Percentiles rank a stretch among this genome's conserved stretches.
These are phyloP conservation scores for Lordiphosa mommai DNA, from an alignment of 1,140 invertebrate genomes.

Conservation along the genomic window DNA sequence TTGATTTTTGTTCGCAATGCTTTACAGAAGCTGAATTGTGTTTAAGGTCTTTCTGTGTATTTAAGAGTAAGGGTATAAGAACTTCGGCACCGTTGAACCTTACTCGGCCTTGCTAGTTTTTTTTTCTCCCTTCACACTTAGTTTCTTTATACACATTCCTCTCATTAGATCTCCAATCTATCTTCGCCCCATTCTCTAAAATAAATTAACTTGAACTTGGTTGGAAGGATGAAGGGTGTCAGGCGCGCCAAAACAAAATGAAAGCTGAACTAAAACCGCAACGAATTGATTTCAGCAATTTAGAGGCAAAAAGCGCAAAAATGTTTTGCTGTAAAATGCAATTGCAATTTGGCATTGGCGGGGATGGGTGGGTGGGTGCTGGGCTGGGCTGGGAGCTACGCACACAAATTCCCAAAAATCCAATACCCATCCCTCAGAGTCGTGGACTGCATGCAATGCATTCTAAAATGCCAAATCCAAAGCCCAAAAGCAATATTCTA, in stretches of 20 bases:
- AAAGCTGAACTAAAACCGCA: constrained; percentile 50
- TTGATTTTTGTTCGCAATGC: too few species aligned
- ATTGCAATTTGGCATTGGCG: constrained; percentile 49
- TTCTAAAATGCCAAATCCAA: constrained; percentile 16
- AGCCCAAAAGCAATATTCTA: constrained; percentile 46
- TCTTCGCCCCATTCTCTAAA: too few species aligned
- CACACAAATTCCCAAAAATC: constrained; percentile 7
- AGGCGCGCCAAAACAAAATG: constrained; percentile 27
- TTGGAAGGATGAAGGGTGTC: too few species aligned
- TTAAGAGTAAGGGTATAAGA: too few species aligned
- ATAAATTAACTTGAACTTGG: too few species aligned
- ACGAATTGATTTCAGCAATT: constrained; percentile 73
- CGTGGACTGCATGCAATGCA: constrained; percentile 27
- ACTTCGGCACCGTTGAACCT: too few species aligned
- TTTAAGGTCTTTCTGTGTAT: too few species aligned
- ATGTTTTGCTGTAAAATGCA: constrained; percentile 59
- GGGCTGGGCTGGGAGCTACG: background rate
- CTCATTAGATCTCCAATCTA: too few species aligned
- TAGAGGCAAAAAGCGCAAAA: constrained; percentile 47
- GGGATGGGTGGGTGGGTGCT: background rate
- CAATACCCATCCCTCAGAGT: constrained; percentile 11
- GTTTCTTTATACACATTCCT: too few species aligned
- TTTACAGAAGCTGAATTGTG: too few species aligned
- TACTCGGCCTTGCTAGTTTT: too few species aligned
- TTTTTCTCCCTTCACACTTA: too few species aligned